Conservation (phyloP, 2,113 vertebrate genomes). For the Phainopepla nitens region DNA sequence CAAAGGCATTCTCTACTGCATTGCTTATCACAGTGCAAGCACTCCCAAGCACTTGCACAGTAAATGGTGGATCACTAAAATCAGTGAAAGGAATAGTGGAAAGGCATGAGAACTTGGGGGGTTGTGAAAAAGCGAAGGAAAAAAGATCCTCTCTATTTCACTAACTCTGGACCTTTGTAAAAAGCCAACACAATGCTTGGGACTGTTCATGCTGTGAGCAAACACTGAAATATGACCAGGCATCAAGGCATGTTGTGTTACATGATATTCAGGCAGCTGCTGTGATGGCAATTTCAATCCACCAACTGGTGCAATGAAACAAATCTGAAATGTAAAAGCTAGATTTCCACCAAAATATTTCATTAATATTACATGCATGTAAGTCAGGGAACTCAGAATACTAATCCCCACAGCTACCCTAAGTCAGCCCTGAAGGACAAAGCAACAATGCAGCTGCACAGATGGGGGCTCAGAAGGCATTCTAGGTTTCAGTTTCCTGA, state of each 20-base stretch:
- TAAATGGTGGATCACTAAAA: background rate
- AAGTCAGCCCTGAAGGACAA: background rate
- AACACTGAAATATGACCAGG: constrained; percentile 45
- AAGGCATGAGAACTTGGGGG: background rate
- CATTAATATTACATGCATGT: constrained; percentile 15
- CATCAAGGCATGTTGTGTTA: constrained; percentile 50
- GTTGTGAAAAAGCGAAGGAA: constrained; percentile 4
- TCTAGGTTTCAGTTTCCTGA: constrained; percentile 39
- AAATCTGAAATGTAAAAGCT: constrained; percentile 65
- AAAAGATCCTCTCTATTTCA: constrained; percentile 8
- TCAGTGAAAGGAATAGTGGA: background rate
- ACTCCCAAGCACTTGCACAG: background rate
- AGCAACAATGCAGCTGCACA: background rate
- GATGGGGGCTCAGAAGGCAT: background rate
- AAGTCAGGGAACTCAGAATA: constrained; percentile 1
- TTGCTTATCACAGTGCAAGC: background rate
- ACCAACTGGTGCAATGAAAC: constrained; percentile 52
- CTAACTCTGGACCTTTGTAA: background rate
- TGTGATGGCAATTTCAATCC: constrained; percentile 24
- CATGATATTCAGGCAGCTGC: constrained; percentile 56
- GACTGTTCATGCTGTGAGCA: constrained; percentile 17
- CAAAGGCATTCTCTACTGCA: background rate
- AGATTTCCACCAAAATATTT: constrained; percentile 53
- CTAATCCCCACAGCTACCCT: constrained; percentile 27
- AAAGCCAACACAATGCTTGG: constrained; percentile 26